Base-by-base conservation (phyloP, 2,113 vertebrate genomes). In the Etheostoma cragini region DNA sequence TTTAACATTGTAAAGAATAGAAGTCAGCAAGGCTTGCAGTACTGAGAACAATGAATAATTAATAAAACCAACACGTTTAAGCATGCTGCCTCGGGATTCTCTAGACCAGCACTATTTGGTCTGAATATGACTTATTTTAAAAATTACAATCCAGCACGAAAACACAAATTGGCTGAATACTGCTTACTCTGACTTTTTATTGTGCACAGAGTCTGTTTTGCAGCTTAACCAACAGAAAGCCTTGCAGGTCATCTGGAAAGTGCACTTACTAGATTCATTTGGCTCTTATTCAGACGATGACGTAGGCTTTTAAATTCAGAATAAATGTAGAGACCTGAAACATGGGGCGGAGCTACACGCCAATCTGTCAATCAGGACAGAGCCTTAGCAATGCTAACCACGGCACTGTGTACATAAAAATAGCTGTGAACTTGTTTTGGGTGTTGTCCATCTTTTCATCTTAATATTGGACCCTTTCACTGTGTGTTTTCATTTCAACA, bases 31-130 rank as follows among this genome's bases (percentile, higher is more conserved):
- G 5, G 46, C 54, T 65, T 53, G 68, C 63, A 50, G 57, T 8
- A 21, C 60, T 21, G 54, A 60, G 76, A 70, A 74, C 45, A 49
- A 72, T 82, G 62, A 84, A 86, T 82, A 76, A 82, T 79, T 58
- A 78, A 83, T 82, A 63, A 85, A 80, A 84, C n/a, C 54, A 83
- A 84, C 73, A 52, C 47, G 13, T 73, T 78, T 58, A 66, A 78
- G 83, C 67, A 68, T 30, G 74, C 45, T 0, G 78, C 62, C 26
- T 54, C 4, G 0, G 50, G 65, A 69, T 33, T 72, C 22, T 22
- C 8, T 8, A n/a, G 22, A 14, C 47, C 80, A 67, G 33, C 4
- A 80, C 17, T 71, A 10, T 46, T 52, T 30, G 30, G 38, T 57
- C 52, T 16, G 13, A 74, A 13, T 46, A 26, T 26, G 10, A 64